A percentile compares a stretch with the other conserved stretches of the same genome.
phyloP scores from a whole-genome alignment of 1,140 invertebrate species.

The Daktulosphaira vitifoliae region DNA sequence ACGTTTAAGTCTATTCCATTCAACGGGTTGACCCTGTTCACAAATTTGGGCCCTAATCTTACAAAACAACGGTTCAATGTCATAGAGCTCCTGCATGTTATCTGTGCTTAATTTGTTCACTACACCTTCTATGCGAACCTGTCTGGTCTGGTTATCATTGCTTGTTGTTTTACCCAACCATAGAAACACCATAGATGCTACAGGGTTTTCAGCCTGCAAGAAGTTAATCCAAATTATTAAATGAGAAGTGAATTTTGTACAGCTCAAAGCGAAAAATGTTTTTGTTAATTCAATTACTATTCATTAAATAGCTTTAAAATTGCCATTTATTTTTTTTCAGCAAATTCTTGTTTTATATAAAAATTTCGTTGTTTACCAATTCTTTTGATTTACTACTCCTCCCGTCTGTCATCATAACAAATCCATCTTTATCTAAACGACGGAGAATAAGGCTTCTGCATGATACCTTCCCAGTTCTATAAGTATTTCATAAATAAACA shows the following conservation, averaged over 20 bases:
- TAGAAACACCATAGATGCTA: slow-evolving; percentile 47
- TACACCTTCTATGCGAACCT: slow-evolving; percentile 45
- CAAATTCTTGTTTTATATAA: not conserved
- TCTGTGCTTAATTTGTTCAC: slow-evolving; percentile 41
- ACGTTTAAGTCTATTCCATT: slow-evolving; percentile 45
- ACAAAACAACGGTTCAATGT: slow-evolving; percentile 44
- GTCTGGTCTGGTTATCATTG: slow-evolving; percentile 16
- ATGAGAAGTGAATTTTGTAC: no score
- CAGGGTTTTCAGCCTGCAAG: slow-evolving; percentile 44
- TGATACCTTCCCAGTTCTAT: slow-evolving; percentile 45
- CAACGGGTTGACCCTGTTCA: slow-evolving; percentile 43
- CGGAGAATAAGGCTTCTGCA: slow-evolving; percentile 46
- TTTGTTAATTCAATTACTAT: no score
- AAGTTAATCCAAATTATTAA: not conserved
- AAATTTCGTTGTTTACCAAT: slow-evolving; percentile 42
- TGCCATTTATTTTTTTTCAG: not conserved
- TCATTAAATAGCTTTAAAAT: no score
- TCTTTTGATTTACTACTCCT: slow-evolving; percentile 46
- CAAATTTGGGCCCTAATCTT: slow-evolving; percentile 46
- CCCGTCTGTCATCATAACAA: slow-evolving; percentile 47
- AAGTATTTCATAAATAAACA: no score
- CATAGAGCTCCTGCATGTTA: slow-evolving; percentile 43
- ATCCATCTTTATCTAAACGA: slow-evolving; percentile 46
- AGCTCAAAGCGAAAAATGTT: no score
- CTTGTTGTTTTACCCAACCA: slow-evolving; percentile 40